Conservation (phyloP, 92 coral and sea anemone species). For the Bergia sp. region DNA sequence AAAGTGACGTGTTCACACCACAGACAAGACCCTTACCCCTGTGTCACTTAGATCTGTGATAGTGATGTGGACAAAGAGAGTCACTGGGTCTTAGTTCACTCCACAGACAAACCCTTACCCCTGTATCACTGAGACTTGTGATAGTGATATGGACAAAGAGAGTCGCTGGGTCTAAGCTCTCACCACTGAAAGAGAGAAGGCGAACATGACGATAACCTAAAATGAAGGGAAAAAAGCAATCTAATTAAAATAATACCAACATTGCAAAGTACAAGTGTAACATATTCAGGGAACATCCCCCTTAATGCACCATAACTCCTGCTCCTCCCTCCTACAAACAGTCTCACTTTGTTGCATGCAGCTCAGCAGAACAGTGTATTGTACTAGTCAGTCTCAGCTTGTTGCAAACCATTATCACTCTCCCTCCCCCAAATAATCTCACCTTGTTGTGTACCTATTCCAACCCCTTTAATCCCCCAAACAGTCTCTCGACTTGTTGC, state of each 20-base stretch:
- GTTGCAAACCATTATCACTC: not conserved
- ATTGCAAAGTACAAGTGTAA: not conserved
- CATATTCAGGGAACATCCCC: too few species aligned
- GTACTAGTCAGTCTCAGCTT: not conserved
- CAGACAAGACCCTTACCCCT: slow-evolving; percentile 49
- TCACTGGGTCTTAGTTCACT: slow-evolving; percentile 29
- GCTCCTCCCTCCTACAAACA: not conserved
- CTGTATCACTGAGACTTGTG: slow-evolving; percentile 87
- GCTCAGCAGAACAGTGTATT: not conserved
- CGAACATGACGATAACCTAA: slow-evolving; percentile 93
- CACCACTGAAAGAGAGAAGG: slow-evolving; percentile 81
- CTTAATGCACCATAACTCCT: not conserved
- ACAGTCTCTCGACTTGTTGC: too few species aligned
- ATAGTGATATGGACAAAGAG: slow-evolving; percentile 89
- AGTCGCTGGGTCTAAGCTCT: slow-evolving; percentile 84
- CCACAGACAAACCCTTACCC: slow-evolving; percentile 69
- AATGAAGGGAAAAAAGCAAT: not conserved
- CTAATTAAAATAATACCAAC: not conserved
- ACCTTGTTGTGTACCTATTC: not conserved
- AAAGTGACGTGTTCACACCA: slow-evolving; percentile 60
- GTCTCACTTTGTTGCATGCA: not conserved
- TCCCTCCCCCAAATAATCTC: not conserved
- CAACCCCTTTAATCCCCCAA: not conserved
- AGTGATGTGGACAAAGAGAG: slow-evolving; percentile 71
- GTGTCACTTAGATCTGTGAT: slow-evolving; percentile 84